These are phyloP conservation scores for Acestrorhynchus altus DNA, from an alignment of 2,797 vertebrate species.

Conservation along the genomic window DNA sequence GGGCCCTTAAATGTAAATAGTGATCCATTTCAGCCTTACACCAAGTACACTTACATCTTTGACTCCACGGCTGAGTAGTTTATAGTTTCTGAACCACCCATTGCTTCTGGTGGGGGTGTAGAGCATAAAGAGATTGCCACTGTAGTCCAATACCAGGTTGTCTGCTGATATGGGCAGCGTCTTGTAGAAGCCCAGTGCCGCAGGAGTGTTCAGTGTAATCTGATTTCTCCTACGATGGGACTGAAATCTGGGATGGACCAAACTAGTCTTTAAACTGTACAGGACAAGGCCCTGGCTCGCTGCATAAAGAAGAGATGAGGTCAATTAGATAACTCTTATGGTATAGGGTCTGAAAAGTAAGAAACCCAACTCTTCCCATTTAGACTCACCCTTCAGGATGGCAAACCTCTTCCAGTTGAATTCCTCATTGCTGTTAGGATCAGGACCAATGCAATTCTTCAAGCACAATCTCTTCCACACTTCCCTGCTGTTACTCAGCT, in stretches of 20 bases:
- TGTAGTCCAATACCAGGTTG: slow-evolving; percentile 71
- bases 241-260: background rate
- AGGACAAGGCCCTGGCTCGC: slow-evolving; percentile 74
- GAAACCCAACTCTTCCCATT: background rate
- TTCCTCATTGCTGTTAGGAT: slow-evolving; percentile 42
- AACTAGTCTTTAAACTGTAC: slow-evolving; percentile 66
- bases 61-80: slow-evolving; percentile 68
- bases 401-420: slow-evolving; percentile 72
- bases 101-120: slow-evolving; percentile 65
- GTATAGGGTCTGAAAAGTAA: background rate
- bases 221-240: slow-evolving; percentile 45
- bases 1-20: too few species aligned
- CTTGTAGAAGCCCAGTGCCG: slow-evolving; percentile 71
- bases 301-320: slow-evolving; percentile 4
- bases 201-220: slow-evolving; percentile 58
- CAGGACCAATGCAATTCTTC: slow-evolving; percentile 51
- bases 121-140: slow-evolving; percentile 73
- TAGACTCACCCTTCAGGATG: slow-evolving; percentile 70
- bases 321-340: background rate
- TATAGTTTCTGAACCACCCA: slow-evolving; percentile 72
- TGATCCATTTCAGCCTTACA: too few species aligned
- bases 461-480: slow-evolving; percentile 70
- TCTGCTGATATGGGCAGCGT: slow-evolving; percentile 73
- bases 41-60: slow-evolving; percentile 71
- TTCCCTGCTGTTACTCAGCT: slow-evolving; percentile 65